Conservation (phyloP, 2,888 invertebrate genomes). For the Melanostoma mellinum region DNA sequence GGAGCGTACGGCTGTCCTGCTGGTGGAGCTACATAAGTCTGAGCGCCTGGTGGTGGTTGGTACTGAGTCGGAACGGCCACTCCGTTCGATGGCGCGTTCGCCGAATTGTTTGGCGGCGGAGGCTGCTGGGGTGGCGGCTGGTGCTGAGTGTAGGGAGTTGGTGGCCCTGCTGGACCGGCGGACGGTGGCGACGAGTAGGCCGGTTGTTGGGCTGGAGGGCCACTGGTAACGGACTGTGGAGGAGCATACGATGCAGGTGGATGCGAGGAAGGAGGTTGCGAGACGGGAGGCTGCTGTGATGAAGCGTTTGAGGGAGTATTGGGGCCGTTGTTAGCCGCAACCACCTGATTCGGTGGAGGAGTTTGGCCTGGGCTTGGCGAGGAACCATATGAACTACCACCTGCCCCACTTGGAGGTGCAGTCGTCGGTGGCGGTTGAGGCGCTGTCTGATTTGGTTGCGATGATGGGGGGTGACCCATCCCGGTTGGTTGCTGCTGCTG, state of each 20-base stretch:
- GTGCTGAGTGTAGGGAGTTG: constrained; percentile 78
- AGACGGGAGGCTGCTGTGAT: constrained; percentile 65
- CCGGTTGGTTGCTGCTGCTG: constrained; percentile 79
- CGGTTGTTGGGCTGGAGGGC: constrained; percentile 78
- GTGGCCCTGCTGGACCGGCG: constrained; percentile 75
- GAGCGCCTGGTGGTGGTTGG: constrained; percentile 80
- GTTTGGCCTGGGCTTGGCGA: constrained; percentile 83
- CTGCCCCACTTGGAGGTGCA: constrained; percentile 76
- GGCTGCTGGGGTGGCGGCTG: constrained; percentile 78
- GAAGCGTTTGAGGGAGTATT: constrained; percentile 64
- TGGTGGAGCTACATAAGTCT: constrained; percentile 79
- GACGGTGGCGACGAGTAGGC: constrained; percentile 80
- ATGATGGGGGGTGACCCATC: constrained; percentile 74
- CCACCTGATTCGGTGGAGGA: constrained; percentile 75
- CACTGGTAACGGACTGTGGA: constrained; percentile 78
- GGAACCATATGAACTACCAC: constrained; percentile 81
- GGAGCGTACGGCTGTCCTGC: constrained; percentile 79
- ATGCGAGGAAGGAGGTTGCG: constrained; percentile 65
- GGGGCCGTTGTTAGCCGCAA: constrained; percentile 73
- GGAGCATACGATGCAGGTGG: constrained; percentile 67
- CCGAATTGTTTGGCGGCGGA: constrained; percentile 80
- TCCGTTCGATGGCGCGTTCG: constrained; percentile 78
- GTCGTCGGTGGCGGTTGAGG: constrained; percentile 73
- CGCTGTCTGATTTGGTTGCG: constrained; percentile 69
- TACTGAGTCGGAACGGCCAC: constrained; percentile 81